These are phyloP conservation scores for Okapia johnstoni DNA, from an alignment of 2,113 vertebrate genomes.

Conservation along the genomic window DNA sequence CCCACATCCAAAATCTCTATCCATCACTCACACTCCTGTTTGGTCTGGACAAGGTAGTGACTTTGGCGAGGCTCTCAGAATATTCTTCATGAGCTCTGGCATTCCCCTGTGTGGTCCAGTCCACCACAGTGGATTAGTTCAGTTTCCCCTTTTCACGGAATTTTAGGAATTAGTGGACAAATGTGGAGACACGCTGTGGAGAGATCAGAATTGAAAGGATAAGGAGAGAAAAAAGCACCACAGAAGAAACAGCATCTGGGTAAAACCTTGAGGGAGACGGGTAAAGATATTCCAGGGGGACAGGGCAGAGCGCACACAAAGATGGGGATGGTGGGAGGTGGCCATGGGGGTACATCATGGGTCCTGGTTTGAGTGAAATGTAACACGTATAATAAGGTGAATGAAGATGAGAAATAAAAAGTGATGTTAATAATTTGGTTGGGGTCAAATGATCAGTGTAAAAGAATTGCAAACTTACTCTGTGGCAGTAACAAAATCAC, in stretches of 20 bases:
- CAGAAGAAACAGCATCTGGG: background rate
- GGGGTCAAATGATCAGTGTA: background rate
- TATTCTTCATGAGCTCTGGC: conserved; percentile 38
- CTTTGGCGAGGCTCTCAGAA: conserved; percentile 35
- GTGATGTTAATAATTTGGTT: background rate
- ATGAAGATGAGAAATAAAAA: background rate
- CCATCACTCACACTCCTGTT: conserved; percentile 39
- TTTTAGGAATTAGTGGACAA: background rate
- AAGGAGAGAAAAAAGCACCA: background rate
- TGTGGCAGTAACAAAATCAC: background rate
- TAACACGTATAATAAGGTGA: background rate
- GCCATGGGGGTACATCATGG: background rate
- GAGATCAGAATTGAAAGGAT: background rate
- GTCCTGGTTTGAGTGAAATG: background rate
- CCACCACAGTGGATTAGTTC: conserved; percentile 47
- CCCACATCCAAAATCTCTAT: conserved; percentile 58
- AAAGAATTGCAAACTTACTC: background rate
- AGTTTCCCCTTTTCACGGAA: conserved; percentile 35
- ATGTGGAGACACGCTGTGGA: background rate
- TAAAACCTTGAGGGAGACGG: background rate
- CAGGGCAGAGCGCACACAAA: background rate
- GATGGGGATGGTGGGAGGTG: background rate
- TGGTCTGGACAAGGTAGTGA: conserved; percentile 49
- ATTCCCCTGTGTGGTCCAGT: conserved; percentile 37
- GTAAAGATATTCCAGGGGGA: background rate